Evolutionary conservation across 2,797 vertebrate genomes (phyloP).

Genomic region (Parauchenoglanis punctatus): DNA sequence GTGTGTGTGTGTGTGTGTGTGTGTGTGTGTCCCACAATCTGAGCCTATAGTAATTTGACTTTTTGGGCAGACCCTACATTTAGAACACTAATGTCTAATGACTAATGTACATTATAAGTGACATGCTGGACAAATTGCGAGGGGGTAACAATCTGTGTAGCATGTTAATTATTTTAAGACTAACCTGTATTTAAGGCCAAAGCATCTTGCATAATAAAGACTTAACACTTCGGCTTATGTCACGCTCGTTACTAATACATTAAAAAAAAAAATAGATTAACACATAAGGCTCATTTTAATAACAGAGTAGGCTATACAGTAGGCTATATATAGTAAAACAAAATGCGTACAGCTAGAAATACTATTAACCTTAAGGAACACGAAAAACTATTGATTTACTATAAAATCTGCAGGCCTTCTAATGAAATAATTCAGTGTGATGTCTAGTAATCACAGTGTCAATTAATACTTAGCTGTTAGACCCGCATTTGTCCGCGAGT

Average conservation of each 20-base stretch:
- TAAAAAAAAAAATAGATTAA: background rate
- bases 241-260: background rate
- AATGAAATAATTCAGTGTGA: background rate
- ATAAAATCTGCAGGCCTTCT: background rate
- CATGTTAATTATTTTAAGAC: background rate
- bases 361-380: background rate
- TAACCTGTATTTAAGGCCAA: background rate
- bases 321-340: background rate
- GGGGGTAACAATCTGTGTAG: no score
- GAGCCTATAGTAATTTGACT: background rate
- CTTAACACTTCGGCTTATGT: no score
- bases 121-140: background rate
- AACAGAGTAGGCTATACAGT: no score
- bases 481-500: slow-evolving; percentile 50
- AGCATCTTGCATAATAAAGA: background rate
- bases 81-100: background rate
- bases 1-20: slow-evolving; percentile 10
- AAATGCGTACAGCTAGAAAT: background rate
- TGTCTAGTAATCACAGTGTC: slow-evolving; percentile 49
- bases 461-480: slow-evolving; percentile 58
- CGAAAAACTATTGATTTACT: background rate
- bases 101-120: background rate
- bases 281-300: background rate
- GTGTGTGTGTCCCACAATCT: background rate
- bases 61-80: background rate